Evolutionary conservation across 2,888 invertebrate species (phyloP), one percentile per base, ranked within the genome.

Genomic region (Melanostoma scalare): DNA sequence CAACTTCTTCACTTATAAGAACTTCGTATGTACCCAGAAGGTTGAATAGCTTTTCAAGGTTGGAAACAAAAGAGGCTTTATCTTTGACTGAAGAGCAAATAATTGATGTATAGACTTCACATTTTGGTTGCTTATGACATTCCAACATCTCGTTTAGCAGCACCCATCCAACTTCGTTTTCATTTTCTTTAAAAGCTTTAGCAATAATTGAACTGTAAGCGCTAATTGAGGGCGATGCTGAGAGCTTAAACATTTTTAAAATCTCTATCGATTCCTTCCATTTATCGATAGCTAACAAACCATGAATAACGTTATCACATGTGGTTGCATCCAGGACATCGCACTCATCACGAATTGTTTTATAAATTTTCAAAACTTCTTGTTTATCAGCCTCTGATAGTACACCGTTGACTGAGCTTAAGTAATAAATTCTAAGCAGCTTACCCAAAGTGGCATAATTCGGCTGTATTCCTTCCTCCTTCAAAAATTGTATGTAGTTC

Each of bases 211-310:
- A 90, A 86, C 93, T 93, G 85, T 94, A 94, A 0, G 93, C 90
- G 1, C 88, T 86, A 69, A 91, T 88, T 84, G 91, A 91, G 2
- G 94, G 94, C 3, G 87, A 89, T 71, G 89, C 86, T 33, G 92
- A 92, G 6, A 93, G 52, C 88, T 93, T 92, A 60, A 94, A 92
- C 88, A 94, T 93, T 61, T 94, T 92, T 33, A 95, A 88, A 9
- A 95, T 90, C 85, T 93, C 92, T 0, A 94, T 67, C 48, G 93
- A 92, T 75, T 94, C 93, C 86, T 92, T 92, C 95, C 95, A 96
- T 85, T 93, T 91, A 71, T 92, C 89, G 6, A 95, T 95, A 30
- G 93, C 87, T 85, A 94, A 94, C 3, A 97, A 88, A 0, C 93
- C 95, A 78, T 91, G 90, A 72, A 96, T 92, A 4, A 95, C 89